A percentile compares a stretch with the other conserved stretches of the same genome.
These are phyloP conservation scores for Anabacerthia variegaticeps DNA, from an alignment of 2,797 vertebrate genomes.

Conservation along the genomic window DNA sequence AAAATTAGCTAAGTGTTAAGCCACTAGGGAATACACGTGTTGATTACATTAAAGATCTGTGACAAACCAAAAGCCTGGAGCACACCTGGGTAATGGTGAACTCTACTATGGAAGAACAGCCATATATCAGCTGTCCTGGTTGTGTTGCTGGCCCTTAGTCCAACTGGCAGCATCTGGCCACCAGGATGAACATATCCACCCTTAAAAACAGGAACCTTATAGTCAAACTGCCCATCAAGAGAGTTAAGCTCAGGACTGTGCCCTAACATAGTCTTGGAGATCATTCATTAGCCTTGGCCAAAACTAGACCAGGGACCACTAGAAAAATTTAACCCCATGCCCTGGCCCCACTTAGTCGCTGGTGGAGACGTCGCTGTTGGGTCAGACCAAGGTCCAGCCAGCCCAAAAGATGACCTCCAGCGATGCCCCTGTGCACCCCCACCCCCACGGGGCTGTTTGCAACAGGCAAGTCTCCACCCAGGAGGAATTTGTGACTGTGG, in stretches of 20 bases:
- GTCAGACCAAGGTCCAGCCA: background rate
- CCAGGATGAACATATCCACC: background rate
- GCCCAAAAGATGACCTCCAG: background rate
- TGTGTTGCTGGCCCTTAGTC: background rate
- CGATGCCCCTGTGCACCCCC: background rate
- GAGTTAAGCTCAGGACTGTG: background rate
- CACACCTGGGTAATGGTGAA: background rate
- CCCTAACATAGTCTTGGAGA: background rate
- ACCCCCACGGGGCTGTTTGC: background rate
- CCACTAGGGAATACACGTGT: background rate
- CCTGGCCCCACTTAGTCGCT: background rate
- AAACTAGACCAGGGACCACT: background rate
- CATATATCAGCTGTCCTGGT: background rate
- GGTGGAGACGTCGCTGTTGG: background rate
- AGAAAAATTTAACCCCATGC: background rate
- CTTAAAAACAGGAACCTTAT: background rate
- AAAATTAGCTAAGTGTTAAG: background rate
- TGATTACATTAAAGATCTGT: background rate
- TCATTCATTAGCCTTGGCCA: background rate
- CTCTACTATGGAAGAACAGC: background rate
- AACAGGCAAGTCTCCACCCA: conserved; percentile 21
- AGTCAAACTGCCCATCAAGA: background rate
- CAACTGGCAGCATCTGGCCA: background rate
- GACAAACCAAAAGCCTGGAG: background rate
- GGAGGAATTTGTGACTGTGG: conserved; percentile 32